Base-by-base conservation (phyloP, 1,140 invertebrate genomes). In the Achatina immaculata region DNA sequence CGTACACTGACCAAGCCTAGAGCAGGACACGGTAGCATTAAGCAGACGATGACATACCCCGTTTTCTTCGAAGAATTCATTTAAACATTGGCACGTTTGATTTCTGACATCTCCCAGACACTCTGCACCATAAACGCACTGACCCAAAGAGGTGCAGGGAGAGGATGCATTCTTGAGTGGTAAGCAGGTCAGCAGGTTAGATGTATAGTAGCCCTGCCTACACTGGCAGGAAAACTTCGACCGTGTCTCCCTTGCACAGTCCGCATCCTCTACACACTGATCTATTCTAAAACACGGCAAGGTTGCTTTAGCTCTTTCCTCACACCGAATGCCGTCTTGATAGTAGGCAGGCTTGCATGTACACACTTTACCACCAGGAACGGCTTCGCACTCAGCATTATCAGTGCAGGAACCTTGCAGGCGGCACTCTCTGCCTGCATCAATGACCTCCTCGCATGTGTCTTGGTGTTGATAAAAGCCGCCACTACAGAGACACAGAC, bases 71-170 rank as follows among this genome's bases (percentile, higher is more conserved):
- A 80, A 82, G 73, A 75, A 80, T 21, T 55, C 65, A 1, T 76
- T 62, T 42, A 62, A 16, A 51, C 81, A 82, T 58, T 58, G 43
- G n/a, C 81, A 82, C 1, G 77, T 28, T 58, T 65, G 45, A n/a
- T 74, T 69, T 31, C 78, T 73, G 9, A 28, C 6, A 6, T 40
- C 19, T 34, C 43, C 71, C 0, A 55, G 4, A 43, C 81, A 82
- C 65, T 82, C 81, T 0, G 81, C 77, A 42, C 78, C 77, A 14
- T 66, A 55, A 14, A 80, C 66, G 62, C 81, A 82, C 77, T 82
- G 71, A 31, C 81, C 78, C 14, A 31, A 31, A 1, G 75, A 45
- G 19, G 72, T 40, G 69, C 81, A 82, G 2, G 77, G 62, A 0
- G 45, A n/a, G 9, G 77, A 66, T 11, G 72, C 58, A 36, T 62